Percentiles rank a stretch among this genome's conserved stretches.
phyloP scores from a whole-genome alignment of 2,797 vertebrate species.

The Okamejei kenojei region DNA sequence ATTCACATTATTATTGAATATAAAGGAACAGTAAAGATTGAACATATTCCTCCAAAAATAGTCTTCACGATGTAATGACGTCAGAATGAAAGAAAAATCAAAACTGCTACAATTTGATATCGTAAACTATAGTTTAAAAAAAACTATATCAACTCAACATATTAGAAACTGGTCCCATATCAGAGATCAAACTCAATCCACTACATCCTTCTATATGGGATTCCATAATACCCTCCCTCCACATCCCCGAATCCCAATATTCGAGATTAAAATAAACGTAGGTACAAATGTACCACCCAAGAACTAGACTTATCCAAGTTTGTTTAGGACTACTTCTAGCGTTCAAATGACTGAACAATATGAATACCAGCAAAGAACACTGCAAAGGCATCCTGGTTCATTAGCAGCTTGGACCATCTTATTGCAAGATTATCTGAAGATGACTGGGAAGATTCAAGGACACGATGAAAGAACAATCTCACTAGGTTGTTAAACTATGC shows the following conservation, averaged over 20 bases:
- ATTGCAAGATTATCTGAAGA: conserved; percentile 8
- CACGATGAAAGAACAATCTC: not conserved
- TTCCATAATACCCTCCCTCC: not conserved
- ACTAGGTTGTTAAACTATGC: not conserved
- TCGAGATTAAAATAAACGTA: not conserved
- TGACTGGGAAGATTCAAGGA: not conserved
- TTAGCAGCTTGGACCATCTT: not conserved
- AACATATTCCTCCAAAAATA: not conserved
- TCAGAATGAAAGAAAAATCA: not conserved
- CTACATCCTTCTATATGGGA: not conserved
- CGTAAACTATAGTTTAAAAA: not conserved
- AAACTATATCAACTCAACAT: not conserved
- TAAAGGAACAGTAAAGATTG: not conserved
- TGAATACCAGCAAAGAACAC: not conserved
- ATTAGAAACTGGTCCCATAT: not conserved
- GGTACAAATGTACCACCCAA: not conserved
- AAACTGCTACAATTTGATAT: not conserved
- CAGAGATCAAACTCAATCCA: not conserved
- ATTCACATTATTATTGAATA: conserved; percentile 5
- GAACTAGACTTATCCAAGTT: not conserved
- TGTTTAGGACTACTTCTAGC: too few species aligned
- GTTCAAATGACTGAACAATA: not conserved
- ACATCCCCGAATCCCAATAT: not conserved
- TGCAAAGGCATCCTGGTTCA: not conserved
- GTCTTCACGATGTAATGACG: not conserved